Evolutionary conservation across 2,113 vertebrate species (phyloP).

Genomic region (Pseudorhombus dupliciocellatus): DNA sequence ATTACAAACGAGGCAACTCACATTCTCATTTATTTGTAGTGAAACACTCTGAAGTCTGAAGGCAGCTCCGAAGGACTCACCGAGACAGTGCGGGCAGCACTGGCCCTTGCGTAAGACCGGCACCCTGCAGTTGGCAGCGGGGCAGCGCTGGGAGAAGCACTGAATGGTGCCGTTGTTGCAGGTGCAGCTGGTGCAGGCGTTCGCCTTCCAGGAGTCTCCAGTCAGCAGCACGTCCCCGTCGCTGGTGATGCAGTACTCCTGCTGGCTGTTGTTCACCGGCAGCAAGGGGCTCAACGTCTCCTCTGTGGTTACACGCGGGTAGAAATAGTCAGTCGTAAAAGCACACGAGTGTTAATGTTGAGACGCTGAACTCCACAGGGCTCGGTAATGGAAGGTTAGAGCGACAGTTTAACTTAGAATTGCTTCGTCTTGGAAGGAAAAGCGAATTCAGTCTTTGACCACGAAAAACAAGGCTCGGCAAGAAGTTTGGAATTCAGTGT

Average conservation of each 20-base stretch:
- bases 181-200: slow-evolving; percentile 85
- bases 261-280: slow-evolving; percentile 77
- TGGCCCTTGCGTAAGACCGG: slow-evolving; percentile 85
- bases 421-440: not conserved
- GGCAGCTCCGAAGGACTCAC: slow-evolving; percentile 62
- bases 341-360: not conserved
- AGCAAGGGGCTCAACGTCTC: slow-evolving; percentile 71
- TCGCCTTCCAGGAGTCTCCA: slow-evolving; percentile 84
- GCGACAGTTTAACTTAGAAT: not conserved
- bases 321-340: slow-evolving; percentile 14
- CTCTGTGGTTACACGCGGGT: slow-evolving; percentile 63
- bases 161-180: slow-evolving; percentile 83
- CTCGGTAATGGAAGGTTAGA: not conserved
- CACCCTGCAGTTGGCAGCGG: slow-evolving; percentile 79
- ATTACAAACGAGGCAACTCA: not conserved
- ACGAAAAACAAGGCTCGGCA: no score
- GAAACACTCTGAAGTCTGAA: not conserved
- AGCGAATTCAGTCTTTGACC: not conserved
- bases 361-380: not conserved
- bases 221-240: slow-evolving; percentile 81
- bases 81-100: slow-evolving; percentile 85
- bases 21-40: not conserved
- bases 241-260: slow-evolving; percentile 82
- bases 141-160: slow-evolving; percentile 84
- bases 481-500: not conserved